Evolutionary conservation across 2,113 vertebrate species (phyloP).

Genomic region (Petaurus breviceps): DNA sequence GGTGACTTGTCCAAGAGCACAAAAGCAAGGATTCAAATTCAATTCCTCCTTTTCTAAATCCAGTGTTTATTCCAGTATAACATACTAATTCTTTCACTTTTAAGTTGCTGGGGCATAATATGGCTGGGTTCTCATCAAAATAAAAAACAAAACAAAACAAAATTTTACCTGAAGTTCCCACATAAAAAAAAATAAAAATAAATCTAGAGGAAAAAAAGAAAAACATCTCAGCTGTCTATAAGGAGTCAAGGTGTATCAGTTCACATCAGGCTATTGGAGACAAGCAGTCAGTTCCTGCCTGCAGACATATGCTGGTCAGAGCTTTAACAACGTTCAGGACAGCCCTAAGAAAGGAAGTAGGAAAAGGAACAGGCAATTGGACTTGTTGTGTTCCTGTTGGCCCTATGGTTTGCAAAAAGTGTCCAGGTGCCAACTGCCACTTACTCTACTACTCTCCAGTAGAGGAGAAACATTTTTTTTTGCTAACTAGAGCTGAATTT

Average conservation of each 20-base stretch:
- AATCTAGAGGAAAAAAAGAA: background rate
- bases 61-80: background rate
- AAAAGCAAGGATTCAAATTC: background rate
- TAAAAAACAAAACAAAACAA: background rate
- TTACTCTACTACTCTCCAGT: conserved; percentile 25
- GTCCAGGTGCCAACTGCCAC: conserved; percentile 59
- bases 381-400: conserved; percentile 51
- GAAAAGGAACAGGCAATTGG: conserved; percentile 45
- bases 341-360: conserved; percentile 38
- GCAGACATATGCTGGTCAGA: conserved; percentile 13
- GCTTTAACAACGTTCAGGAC: conserved; percentile 36
- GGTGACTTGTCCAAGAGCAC: background rate
- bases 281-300: background rate
- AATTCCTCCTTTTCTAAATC: background rate
- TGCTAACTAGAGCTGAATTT: conserved; percentile 11
- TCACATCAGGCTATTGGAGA: conserved; percentile 35
- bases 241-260: conserved; percentile 25
- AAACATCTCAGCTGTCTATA: background rate
- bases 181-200: conserved; percentile 34
- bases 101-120: background rate
- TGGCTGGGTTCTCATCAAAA: conserved; percentile 40
- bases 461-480: conserved; percentile 39
- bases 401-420: conserved; percentile 38
- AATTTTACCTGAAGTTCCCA: conserved; percentile 39
- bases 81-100: background rate